Percentiles rank a stretch among this genome's conserved stretches.
phyloP scores from a whole-genome alignment of 2,797 vertebrate species.

The Tamandua tetradactyla region DNA sequence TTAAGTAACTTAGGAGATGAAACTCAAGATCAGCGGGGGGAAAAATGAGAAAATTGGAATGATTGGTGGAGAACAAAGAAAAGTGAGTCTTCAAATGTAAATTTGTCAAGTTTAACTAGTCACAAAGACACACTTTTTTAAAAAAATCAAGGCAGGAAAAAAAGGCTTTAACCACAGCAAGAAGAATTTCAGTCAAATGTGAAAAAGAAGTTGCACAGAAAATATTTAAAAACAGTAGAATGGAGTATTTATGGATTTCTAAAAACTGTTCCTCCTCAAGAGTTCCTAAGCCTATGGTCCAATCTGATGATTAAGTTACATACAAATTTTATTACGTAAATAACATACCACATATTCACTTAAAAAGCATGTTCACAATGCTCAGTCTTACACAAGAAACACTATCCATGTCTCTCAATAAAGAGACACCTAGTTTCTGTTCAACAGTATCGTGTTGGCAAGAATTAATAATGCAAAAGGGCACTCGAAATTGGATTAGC shows the following conservation, averaged over 20 bases:
- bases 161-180: not conserved
- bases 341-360: not conserved
- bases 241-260: not conserved
- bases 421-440: conserved; percentile 42
- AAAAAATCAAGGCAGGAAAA: not conserved
- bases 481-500: not conserved
- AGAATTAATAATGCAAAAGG: not conserved
- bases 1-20: not conserved
- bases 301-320: not conserved
- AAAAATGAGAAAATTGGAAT: not conserved
- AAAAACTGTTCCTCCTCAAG: conserved; percentile 3
- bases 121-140: not conserved
- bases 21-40: not conserved
- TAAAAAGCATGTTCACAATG: not conserved
- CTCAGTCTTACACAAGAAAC: not conserved
- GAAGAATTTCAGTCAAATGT: conserved; percentile 29
- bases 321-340: not conserved
- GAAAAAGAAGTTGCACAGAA: not conserved
- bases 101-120: not conserved
- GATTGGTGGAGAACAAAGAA: not conserved
- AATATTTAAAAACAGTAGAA: not conserved
- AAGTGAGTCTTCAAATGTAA: conserved; percentile 12
- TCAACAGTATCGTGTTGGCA: not conserved
- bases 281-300: not conserved
- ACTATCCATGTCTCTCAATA: not conserved